Conservation (phyloP, 2,113 vertebrate species). For the Erpornis zantholeuca region DNA sequence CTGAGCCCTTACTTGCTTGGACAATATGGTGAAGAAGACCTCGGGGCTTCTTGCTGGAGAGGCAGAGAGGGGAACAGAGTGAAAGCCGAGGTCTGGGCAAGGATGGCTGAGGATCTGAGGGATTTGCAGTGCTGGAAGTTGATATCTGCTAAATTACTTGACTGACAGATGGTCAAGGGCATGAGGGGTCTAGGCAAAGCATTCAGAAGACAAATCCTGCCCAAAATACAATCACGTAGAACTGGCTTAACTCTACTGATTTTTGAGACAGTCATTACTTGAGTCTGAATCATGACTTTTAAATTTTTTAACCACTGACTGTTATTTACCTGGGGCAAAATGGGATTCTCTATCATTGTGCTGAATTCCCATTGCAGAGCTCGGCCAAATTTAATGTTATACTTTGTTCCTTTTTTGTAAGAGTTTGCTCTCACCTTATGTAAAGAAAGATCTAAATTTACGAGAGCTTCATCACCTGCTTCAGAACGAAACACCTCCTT, state of each 20-base stretch:
- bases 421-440: neutral
- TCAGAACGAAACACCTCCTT: neutral
- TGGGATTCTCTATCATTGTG: neutral
- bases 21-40: neutral
- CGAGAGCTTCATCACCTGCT: neutral
- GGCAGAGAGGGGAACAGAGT: neutral
- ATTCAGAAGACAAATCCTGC: neutral
- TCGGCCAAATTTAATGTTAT: neutral
- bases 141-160: neutral
- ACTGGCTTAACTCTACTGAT: neutral
- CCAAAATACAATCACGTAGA: neutral
- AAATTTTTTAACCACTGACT: neutral
- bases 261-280: neutral
- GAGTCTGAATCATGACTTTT: neutral
- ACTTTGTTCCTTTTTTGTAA: neutral
- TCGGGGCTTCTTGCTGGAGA: neutral
- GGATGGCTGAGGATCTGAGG: neutral
- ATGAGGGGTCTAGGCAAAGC: neutral
- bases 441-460: constrained; percentile 19
- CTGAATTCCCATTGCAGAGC: neutral
- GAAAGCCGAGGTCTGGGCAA: neutral
- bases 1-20: neutral
- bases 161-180: neutral
- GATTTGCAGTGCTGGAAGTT: neutral
- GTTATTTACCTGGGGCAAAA: neutral